Conservation (phyloP, 2,113 vertebrate species). For the Calonectris borealis region DNA sequence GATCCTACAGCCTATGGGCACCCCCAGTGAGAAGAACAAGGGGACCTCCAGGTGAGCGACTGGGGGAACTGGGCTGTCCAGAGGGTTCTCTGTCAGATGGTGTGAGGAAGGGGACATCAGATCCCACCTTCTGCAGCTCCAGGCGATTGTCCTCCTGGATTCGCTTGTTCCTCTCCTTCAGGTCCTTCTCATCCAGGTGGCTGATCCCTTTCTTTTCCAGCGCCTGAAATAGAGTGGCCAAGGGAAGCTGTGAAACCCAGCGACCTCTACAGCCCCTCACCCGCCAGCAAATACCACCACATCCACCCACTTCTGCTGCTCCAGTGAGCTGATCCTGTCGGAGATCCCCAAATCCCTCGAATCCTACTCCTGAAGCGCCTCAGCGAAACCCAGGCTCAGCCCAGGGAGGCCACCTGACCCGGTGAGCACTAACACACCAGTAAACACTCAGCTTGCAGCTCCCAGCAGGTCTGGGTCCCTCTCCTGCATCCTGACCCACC, state of each 20-base stretch:
- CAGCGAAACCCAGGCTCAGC: background rate
- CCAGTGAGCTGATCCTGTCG: accelerated
- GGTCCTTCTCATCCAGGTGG: constrained; percentile 92
- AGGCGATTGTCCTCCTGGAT: constrained; percentile 97
- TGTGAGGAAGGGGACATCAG: background rate
- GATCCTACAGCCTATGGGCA: background rate
- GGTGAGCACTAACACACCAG: accelerated
- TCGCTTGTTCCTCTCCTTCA: constrained; percentile 94
- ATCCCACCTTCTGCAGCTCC: constrained; percentile 92
- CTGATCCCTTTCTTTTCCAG: constrained; percentile 94
- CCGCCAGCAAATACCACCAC: background rate
- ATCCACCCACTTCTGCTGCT: background rate
- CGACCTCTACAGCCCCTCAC: background rate
- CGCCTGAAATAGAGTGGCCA: constrained; percentile 70
- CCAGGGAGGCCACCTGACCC: background rate
- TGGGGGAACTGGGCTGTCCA: background rate
- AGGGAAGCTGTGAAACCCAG: background rate
- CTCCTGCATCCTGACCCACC: background rate
- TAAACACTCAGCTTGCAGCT: background rate
- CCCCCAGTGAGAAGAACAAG: background rate
- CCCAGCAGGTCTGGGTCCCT: background rate
- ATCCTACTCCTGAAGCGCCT: background rate
- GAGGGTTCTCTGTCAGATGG: background rate
- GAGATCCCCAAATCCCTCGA: background rate
- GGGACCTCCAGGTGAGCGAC: background rate